Percentiles rank a stretch among this genome's conserved stretches.
Evolutionary conservation across 2,113 vertebrate species (phyloP).

Genomic region (Gavia stellata): DNA sequence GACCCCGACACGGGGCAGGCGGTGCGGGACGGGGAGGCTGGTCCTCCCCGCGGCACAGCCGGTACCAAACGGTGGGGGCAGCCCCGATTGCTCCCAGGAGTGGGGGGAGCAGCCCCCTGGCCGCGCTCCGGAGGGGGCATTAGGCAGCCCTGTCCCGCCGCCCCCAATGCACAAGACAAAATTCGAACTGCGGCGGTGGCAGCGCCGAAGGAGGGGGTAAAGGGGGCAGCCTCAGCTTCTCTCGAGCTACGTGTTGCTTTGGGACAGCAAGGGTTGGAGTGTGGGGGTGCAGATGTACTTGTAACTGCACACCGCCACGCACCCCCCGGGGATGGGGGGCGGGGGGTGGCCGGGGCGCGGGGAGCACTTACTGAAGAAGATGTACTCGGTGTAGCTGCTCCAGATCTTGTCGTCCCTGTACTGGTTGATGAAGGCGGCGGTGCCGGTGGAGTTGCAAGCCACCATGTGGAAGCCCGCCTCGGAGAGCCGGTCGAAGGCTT

Average conservation of each 20-base stretch:
- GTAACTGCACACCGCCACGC: neutral
- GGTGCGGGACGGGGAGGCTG: too few relatives aligned
- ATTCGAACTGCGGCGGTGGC: neutral
- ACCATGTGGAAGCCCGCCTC: constrained; percentile 93
- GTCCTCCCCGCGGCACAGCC: neutral
- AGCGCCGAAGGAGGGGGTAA: neutral
- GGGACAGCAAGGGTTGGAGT: neutral
- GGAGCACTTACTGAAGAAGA: constrained; percentile 85
- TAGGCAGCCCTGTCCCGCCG: neutral
- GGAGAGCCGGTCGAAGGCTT: constrained; percentile 85
- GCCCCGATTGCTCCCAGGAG: neutral
- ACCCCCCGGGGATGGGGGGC: neutral
- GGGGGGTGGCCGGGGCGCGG: neutral
- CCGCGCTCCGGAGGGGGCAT: neutral
- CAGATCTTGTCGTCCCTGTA: constrained; percentile 87
- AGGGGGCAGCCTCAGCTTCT: neutral
- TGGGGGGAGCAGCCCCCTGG: fast-evolving
- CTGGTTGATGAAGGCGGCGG: constrained; percentile 82
- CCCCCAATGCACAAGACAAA: neutral
- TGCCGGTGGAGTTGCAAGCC: constrained; percentile 91
- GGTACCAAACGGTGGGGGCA: neutral
- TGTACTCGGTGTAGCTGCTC: constrained; percentile 91
- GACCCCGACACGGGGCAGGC: neutral
- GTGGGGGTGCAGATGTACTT: neutral
- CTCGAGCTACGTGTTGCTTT: neutral